Conservation (phyloP, 2,888 invertebrate species). For the Flexamia atlantica region DNA sequence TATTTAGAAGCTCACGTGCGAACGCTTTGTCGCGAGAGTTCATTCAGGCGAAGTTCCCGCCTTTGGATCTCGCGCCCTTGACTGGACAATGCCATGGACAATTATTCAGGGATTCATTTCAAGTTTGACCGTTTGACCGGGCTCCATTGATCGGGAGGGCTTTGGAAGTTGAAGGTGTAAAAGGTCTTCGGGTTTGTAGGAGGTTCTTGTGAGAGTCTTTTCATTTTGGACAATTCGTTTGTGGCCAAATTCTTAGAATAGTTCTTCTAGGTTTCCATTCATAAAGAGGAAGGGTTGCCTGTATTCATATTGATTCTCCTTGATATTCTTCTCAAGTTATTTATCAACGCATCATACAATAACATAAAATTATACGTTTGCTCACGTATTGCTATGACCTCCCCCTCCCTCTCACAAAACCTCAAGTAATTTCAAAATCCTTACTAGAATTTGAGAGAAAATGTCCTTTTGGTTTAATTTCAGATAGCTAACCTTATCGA, state of each 20-base stretch:
- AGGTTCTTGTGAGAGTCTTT: neutral
- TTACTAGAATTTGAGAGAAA: no score
- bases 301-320: neutral
- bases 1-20: slow-evolving; percentile 43
- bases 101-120: slow-evolving; percentile 40
- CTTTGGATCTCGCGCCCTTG: slow-evolving; percentile 1
- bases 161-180: slow-evolving; percentile 24
- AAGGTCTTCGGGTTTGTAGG: slow-evolving; percentile 31
- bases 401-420: no score
- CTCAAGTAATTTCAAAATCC: no score
- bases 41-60: slow-evolving; percentile 32
- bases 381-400: no score
- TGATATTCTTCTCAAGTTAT: neutral
- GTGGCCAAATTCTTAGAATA: neutral
- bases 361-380: no score
- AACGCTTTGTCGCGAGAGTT: slow-evolving; percentile 7
- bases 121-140: slow-evolving; percentile 9
- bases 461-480: no score
- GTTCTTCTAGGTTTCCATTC: neutral
- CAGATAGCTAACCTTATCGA: no score
- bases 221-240: neutral
- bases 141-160: neutral
- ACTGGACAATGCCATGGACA: neutral
- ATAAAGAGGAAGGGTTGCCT: neutral
- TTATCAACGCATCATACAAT: no score